Base-by-base conservation (phyloP, 2,888 invertebrate genomes). In the Drosophila acutilabella region DNA sequence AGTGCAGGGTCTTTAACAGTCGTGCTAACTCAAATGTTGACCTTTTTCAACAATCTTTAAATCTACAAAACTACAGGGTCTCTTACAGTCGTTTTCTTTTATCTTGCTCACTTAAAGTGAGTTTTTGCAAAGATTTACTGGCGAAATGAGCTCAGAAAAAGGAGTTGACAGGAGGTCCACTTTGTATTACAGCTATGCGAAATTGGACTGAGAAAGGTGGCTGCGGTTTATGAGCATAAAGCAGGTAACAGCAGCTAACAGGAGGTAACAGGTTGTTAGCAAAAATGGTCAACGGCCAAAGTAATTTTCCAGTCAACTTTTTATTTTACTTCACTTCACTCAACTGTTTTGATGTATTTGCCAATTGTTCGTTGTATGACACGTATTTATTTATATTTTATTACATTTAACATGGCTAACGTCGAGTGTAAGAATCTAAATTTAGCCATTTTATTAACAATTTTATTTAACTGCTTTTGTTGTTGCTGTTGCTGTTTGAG, bases 61-160 rank as follows among this genome's bases (percentile, higher is more conserved):
- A 2, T 1, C 30, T 8, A 13, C 13, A 13, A 4, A 36, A 36
- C 4, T 11, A 36, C 36, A 36, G 36, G 13, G 36, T 13, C 36
- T 13, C 13, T 5, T 13, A 4, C 3, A 36, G 36, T 36, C 36
- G 13, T 4, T 13, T 36, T 0, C 13, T 4, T 13, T 36, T 13
- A 4, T 1, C 4, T 36, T n/a, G n/a, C n/a, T n/a, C n/a, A 13
- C 11, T 8, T 11, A 0, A 8, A 2, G 33, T 58, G 30, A 26
- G 40, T 52, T 52, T 52, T 41, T 26, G 38, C 40, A 6, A 4
- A n/a, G 53, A 47, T 51, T 42, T 33, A 33, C 14, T 38, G 20
- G 14, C 23, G 48, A 57, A 62, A 56, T 56, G 62, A n/a, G 47
- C 33, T 16, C 41, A 54, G 56, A 18, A 16, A 36, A 44, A 40